phyloP scores from a whole-genome alignment of 2,113 vertebrate genomes.

The Plecotus auritus region DNA sequence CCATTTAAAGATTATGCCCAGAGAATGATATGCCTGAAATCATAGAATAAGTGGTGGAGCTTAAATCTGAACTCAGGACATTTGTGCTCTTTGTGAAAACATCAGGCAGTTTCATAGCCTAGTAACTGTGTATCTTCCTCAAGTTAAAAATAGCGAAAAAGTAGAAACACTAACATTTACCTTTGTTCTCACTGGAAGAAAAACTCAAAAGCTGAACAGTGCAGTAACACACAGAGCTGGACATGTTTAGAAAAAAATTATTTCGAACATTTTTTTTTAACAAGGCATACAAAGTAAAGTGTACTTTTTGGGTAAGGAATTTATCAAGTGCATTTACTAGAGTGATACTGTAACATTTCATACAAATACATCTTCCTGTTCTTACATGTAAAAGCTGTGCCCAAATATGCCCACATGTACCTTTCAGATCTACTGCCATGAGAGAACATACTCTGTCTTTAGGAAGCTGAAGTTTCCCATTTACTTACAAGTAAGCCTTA shows the following conservation, averaged over 20 bases:
- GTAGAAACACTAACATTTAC: neutral
- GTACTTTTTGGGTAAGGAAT: neutral
- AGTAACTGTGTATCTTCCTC: neutral
- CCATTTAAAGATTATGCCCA: neutral
- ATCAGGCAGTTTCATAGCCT: neutral
- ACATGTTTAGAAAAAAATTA: neutral
- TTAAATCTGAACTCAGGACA: neutral
- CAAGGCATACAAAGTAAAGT: neutral
- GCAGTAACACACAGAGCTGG: neutral
- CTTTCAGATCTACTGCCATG: neutral
- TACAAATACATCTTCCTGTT: neutral
- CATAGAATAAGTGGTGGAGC: neutral
- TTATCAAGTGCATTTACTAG: neutral
- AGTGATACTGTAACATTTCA: neutral
- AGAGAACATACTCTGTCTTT: neutral
- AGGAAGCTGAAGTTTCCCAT: neutral
- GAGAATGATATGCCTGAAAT: neutral
- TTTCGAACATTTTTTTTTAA: slow-evolving; percentile 7
- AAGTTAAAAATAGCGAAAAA: neutral
- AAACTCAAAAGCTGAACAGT: neutral
- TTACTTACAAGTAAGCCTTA: slow-evolving; percentile 19
- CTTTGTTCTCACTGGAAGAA: neutral
- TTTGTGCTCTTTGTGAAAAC: neutral
- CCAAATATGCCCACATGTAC: neutral
- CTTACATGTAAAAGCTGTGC: neutral